These are phyloP conservation scores for Hypomecis punctinalis DNA, from an alignment of 2,888 invertebrate genomes.

Conservation along the genomic window DNA sequence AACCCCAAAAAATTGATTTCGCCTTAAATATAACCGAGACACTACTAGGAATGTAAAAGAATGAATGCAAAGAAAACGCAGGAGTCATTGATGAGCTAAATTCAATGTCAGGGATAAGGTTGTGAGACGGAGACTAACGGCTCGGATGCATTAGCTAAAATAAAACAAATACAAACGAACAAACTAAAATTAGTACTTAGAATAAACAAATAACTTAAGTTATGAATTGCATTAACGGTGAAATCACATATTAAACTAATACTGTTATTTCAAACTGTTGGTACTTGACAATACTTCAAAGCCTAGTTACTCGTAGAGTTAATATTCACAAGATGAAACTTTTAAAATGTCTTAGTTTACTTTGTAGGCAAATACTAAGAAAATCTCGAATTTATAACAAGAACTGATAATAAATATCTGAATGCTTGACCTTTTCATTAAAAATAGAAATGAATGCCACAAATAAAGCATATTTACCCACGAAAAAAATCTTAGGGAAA, in stretches of 20 bases:
- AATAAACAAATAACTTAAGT: background rate
- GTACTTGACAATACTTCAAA: slow-evolving; percentile 21
- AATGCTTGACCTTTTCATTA: background rate
- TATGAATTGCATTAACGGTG: background rate
- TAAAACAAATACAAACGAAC: background rate
- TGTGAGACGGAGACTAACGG: slow-evolving; percentile 4
- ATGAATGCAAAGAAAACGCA: background rate
- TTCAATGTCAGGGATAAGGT: background rate
- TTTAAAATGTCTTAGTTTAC: background rate
- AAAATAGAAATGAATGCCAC: background rate
- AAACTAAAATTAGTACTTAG: slow-evolving; percentile 1
- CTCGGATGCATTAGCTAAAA: slow-evolving; percentile 9
- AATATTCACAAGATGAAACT: background rate
- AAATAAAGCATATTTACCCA: background rate
- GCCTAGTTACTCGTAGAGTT: background rate
- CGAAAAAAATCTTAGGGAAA: too few relatives aligned
- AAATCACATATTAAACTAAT: background rate
- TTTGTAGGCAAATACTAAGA: slow-evolving; percentile 2
- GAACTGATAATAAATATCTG: slow-evolving; percentile 1
- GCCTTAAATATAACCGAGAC: too few relatives aligned
- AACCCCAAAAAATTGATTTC: too few relatives aligned
- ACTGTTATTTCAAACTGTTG: slow-evolving; percentile 11
- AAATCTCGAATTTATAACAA: slow-evolving; percentile 8
- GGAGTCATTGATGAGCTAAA: background rate
- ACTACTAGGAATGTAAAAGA: background rate